Evolutionary conservation across 2,888 invertebrate genomes (phyloP).

Genomic region (Brachynemurus nebulosus): DNA sequence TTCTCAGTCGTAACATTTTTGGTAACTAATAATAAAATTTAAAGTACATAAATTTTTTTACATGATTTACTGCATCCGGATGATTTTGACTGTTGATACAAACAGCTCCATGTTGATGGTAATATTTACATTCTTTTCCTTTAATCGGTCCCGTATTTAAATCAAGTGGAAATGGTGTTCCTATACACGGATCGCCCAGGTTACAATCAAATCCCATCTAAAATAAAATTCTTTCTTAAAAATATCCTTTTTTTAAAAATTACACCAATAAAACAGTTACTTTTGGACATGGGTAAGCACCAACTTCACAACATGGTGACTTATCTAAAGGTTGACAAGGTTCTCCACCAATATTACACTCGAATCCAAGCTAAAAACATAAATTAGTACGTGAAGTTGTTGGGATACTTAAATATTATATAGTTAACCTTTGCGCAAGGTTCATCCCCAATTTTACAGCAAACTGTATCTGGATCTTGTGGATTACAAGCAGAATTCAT

Average conservation of each 20-base stretch:
- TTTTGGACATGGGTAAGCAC: not conserved
- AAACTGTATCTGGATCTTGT: not conserved
- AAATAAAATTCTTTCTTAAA: not conserved
- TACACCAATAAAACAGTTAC: too few relatives aligned
- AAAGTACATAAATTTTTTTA: too few relatives aligned
- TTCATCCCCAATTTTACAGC: not conserved
- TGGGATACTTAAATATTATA: too few relatives aligned
- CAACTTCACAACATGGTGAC: not conserved
- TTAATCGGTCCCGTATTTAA: constrained; percentile 28
- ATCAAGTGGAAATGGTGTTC: not conserved
- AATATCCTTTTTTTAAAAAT: not conserved
- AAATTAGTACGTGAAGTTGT: too few relatives aligned
- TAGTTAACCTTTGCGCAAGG: constrained; percentile 2
- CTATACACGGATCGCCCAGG: not conserved
- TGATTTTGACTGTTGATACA: constrained; percentile 87
- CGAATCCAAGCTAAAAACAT: constrained; percentile 2
- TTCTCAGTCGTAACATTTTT: too few relatives aligned
- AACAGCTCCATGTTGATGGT: constrained; percentile 65
- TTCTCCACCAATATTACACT: not conserved
- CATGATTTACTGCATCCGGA: constrained; percentile 80
- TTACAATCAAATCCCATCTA: constrained; percentile 1
- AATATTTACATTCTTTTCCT: constrained; percentile 55
- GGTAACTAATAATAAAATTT: too few relatives aligned
- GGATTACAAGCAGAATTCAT: not conserved
- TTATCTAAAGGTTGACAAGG: not conserved